Evolutionary conservation across 2,113 vertebrate species (phyloP).

Genomic region (Corapipo altera): DNA sequence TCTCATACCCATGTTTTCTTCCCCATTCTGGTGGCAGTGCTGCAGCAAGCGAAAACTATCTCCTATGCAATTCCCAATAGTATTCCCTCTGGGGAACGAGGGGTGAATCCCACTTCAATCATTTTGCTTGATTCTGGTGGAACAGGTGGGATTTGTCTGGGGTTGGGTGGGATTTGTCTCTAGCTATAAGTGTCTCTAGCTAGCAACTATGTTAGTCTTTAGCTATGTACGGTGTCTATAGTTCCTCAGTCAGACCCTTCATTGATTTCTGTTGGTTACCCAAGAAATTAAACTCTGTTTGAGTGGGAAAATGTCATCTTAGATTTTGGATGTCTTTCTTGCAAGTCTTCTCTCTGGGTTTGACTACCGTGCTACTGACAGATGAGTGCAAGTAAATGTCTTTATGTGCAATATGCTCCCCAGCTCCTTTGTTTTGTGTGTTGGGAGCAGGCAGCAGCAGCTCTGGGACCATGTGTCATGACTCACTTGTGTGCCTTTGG

Average conservation of each 20-base stretch:
- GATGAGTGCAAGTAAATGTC: not conserved
- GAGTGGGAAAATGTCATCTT: not conserved
- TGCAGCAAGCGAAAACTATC: not conserved
- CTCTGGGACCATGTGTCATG: not conserved
- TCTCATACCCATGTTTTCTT: not conserved
- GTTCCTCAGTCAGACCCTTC: not conserved
- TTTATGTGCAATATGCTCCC: rapidly evolving
- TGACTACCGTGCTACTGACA: not conserved
- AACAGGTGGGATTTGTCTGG: not conserved
- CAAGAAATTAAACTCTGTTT: not conserved
- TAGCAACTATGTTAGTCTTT: not conserved
- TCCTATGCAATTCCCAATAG: not conserved
- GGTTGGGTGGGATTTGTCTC: not conserved
- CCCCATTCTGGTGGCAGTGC: not conserved
- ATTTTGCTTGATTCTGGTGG: not conserved
- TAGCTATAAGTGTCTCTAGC: not conserved
- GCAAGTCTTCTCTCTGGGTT: not conserved
- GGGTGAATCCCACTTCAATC: not conserved
- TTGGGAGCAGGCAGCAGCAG: not conserved
- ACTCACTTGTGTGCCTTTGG: not conserved
- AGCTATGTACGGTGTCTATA: not conserved
- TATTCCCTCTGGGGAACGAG: not conserved
- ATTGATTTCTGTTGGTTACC: not conserved
- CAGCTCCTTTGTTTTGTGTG: not conserved
- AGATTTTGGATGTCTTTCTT: not conserved